Conservation (phyloP, 2,113 vertebrate species). For the Seriola aureovittata region DNA sequence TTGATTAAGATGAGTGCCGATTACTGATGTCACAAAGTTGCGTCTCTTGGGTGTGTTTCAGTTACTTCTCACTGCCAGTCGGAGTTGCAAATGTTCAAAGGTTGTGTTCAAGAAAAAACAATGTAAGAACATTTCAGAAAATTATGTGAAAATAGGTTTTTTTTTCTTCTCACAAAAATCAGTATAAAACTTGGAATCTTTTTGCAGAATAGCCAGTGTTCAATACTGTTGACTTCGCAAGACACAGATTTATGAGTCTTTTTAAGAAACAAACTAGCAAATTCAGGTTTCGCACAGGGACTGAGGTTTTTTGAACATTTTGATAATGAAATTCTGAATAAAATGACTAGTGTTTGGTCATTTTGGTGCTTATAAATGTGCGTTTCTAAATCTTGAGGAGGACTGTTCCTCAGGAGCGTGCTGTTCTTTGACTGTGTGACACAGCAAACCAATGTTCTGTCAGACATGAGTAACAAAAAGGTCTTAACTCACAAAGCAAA, state of each 20-base stretch:
- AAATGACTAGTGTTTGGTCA: slow-evolving; percentile 65
- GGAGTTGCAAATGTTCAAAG: slow-evolving; percentile 32
- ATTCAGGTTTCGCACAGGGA: slow-evolving; percentile 61
- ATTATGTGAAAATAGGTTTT: neutral
- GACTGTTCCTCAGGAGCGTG: slow-evolving; percentile 38
- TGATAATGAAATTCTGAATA: slow-evolving; percentile 63
- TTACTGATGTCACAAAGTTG: neutral
- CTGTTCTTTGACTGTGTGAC: slow-evolving; percentile 36
- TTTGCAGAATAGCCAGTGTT: slow-evolving; percentile 46
- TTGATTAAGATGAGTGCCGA: slow-evolving; percentile 1
- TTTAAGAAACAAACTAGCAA: slow-evolving; percentile 36
- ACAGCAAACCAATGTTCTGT: slow-evolving; percentile 37
- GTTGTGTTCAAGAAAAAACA: neutral
- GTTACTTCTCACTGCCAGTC: slow-evolving; percentile 61
- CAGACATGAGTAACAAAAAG: slow-evolving; percentile 3
- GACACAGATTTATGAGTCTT: slow-evolving; percentile 41
- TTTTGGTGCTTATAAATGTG: slow-evolving; percentile 75
- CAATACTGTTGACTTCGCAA: slow-evolving; percentile 29
- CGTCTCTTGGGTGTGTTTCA: slow-evolving; percentile 15
- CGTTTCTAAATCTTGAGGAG: slow-evolving; percentile 53
- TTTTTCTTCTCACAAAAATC: slow-evolving; percentile 28
- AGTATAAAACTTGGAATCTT: slow-evolving; percentile 9
- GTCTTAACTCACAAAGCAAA: slow-evolving; percentile 57
- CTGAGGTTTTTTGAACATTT: slow-evolving; percentile 62
- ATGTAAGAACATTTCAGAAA: slow-evolving; percentile 36